Evolutionary conservation across 1,140 invertebrate species (phyloP), one percentile per base, ranked within the genome.

Genomic region (Arctopsyche grandis): DNA sequence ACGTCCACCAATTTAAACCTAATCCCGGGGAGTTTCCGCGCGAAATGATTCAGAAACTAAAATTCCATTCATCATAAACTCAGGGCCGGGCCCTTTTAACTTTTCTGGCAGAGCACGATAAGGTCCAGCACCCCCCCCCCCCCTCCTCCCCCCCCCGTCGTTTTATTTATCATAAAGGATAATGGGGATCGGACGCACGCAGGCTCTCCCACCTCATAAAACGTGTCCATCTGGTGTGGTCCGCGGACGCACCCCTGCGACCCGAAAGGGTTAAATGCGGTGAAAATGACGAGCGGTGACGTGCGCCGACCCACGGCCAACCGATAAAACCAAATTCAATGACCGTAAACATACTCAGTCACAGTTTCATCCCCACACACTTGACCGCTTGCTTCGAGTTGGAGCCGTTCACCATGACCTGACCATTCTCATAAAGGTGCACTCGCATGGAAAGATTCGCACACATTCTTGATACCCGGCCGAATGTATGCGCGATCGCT

Each of bases 211-310:
- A 38, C 29, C 29, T 38, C 29, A 38, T 38, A 38, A 38, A 38
- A 38, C 29, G 29, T 38, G 29, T 38, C 29, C 29, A 38, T 38
- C 29, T 38, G 29, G 29, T 38, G 29, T 14, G 16, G 48, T 1
- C 48, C 58, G 16, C n/a, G 58, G 5, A 9, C 58, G 58, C 9
- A 19, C 19, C 21, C 21, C 58, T 9, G 7, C 21, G 21, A 38
- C 48, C 9, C 58, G 58, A 60, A 60, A 60, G 58, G 58, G 58
- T 60, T 60, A 60, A 60, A 60, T 22, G 58, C 58, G 58, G 21
- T 19, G 58, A 16, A 60, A 60, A 60, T 60, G 58, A 60, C 58
- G 21, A 60, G 58, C 21, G n/a, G n/a, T 60, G 58, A 52, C 48
- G 12, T 19, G 48, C 16, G 48, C 12, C 48, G 48, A 14, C 48